These are phyloP conservation scores for Drosophila emarginata DNA, from an alignment of 2,888 invertebrate genomes.

Conservation along the genomic window DNA sequence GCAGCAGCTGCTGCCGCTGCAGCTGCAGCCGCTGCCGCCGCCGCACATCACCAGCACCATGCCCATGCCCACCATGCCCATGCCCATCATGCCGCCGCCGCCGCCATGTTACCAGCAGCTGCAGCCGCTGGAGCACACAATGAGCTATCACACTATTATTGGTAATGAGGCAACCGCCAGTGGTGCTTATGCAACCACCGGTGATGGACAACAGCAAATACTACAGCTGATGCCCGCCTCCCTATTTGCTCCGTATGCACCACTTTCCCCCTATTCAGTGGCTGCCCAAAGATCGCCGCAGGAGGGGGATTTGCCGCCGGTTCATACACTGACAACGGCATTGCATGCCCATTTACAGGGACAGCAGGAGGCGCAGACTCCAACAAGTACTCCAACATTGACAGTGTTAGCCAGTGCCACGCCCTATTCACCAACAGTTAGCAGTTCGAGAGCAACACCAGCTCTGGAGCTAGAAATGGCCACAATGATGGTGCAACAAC, in stretches of 20 bases:
- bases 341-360: constrained; percentile 65
- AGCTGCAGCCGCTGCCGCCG: constrained; percentile 85
- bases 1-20: constrained; percentile 64
- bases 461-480: constrained; percentile 76
- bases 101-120: constrained; percentile 83
- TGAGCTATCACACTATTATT: constrained; percentile 90
- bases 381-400: constrained; percentile 50
- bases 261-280: constrained; percentile 68
- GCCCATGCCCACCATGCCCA: constrained; percentile 56
- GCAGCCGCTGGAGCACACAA: constrained; percentile 85
- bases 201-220: constrained; percentile 68
- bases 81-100: constrained; percentile 83
- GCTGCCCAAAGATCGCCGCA: constrained; percentile 76
- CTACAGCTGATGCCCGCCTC: constrained; percentile 79
- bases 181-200: constrained; percentile 14
- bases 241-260: constrained; percentile 73
- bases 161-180: constrained; percentile 84
- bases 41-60: constrained; percentile 75
- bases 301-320: constrained; percentile 80
- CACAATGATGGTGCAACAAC: constrained; percentile 51
- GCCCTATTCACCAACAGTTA: constrained; percentile 74
- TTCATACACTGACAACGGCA: constrained; percentile 67
- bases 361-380: constrained; percentile 68
- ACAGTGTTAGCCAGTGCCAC: constrained; percentile 62
- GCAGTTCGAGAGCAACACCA: constrained; percentile 82